Base-by-base conservation (phyloP, 2,888 invertebrate genomes). In the Marasmarcha lunaedactyla region DNA sequence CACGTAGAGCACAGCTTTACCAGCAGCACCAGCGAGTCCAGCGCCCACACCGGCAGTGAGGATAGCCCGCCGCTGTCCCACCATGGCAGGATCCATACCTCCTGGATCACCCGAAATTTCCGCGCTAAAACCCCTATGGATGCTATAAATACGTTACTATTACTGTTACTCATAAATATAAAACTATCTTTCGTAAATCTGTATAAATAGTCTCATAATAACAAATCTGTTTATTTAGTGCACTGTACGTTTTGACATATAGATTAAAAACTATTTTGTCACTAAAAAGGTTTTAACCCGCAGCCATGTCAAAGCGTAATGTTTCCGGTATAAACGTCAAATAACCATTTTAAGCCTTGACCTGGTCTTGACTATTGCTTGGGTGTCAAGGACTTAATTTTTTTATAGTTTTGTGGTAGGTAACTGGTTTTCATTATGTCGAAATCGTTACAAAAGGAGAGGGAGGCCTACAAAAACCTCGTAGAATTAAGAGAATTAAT, bases 11-110 rank as follows among this genome's bases (percentile, higher is more conserved):
- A 70, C 14, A 83, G 46, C 41, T 83, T 83, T 38, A 71, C 58
- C 1, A 76, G 45, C 45, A 83, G 53, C 30, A 79, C 81, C 38
- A 74, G 36, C 1, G 63, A 58, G 38, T 83, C 83, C 33, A 83
- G 47, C 0, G 70, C 63, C 72, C 72, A 78, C 1, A 78, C 55
- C 0, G 79, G 79, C 2, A 65, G 64, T 7, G 71, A 48, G 0
- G 67, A 59, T 39, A 78, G 41, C 4, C 71, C 63, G 1, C 78
- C 74, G 45, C 67, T 66, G 0, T 71, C 72, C 77, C 79, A 79
- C 74, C 77, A 79, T 1, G 81, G 78, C 30, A 78, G 47, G 30
- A 81, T 64, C 76, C 79, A 83, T 51, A 65, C 61, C 50, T 83
- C 83, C 47, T 83, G 76, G 7, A 73, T 47, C 2, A 63, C 57